Conservation (phyloP, 1,140 invertebrate genomes). For the Frieseomelitta varia region DNA sequence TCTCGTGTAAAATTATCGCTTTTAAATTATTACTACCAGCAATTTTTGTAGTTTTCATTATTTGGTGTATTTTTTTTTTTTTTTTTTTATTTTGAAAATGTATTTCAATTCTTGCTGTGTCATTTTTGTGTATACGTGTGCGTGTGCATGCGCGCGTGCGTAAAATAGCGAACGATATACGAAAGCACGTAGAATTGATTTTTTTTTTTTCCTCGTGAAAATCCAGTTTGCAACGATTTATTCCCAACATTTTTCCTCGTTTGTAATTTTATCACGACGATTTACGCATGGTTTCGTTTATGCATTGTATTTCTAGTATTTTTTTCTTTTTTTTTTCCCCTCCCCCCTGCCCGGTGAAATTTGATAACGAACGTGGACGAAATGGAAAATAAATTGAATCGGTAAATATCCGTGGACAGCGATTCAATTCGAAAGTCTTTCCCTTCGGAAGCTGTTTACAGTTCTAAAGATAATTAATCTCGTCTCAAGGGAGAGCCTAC, state of each 20-base stretch:
- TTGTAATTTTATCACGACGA: not conserved
- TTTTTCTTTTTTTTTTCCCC: not conserved
- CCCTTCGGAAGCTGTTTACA: not conserved
- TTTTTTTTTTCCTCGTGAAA: not conserved
- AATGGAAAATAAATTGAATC: not conserved
- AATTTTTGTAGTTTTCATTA: not conserved
- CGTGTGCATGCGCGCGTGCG: too few relatives aligned
- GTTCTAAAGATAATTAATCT: constrained; percentile 1
- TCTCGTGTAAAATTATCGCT: too few relatives aligned
- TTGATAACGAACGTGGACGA: too few relatives aligned
- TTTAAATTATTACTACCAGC: not conserved
- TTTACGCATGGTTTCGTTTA: not conserved
- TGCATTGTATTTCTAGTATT: not conserved
- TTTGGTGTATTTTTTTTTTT: not conserved
- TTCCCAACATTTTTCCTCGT: not conserved
- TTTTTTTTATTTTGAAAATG: not conserved
- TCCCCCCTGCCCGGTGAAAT: too few relatives aligned
- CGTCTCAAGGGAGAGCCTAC: not conserved
- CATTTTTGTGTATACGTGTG: too few relatives aligned
- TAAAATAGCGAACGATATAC: too few relatives aligned
- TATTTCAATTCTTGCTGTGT: not conserved
- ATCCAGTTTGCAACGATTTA: not conserved
- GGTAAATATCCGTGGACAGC: not conserved
- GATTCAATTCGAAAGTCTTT: not conserved
- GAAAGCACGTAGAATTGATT: not conserved